These are phyloP conservation scores for Drosophila mayri DNA, from an alignment of 1,140 invertebrate genomes.

Conservation along the genomic window DNA sequence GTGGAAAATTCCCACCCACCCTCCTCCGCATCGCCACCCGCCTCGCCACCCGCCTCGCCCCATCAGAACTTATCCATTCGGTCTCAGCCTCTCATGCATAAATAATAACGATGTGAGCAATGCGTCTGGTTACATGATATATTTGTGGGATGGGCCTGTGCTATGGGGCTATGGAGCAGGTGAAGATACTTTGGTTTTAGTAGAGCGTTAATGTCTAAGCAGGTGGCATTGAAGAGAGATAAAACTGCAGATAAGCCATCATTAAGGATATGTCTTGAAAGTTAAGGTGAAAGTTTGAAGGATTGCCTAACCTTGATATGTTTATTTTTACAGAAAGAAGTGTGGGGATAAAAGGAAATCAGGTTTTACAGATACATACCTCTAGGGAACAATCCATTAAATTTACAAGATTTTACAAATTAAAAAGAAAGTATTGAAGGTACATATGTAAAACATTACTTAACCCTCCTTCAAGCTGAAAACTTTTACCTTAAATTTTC, in stretches of 20 bases:
- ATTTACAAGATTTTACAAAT: neutral
- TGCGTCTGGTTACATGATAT: constrained; percentile 58
- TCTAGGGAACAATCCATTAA: too few species aligned
- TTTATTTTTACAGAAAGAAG: neutral
- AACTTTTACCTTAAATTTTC: neutral
- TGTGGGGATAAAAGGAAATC: too few species aligned
- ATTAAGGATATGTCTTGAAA: neutral
- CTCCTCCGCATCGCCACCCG: too few species aligned
- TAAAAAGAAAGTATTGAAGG: neutral
- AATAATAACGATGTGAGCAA: constrained; percentile 65
- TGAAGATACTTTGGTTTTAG: constrained; percentile 18
- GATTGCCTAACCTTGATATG: too few species aligned
- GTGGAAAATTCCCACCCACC: constrained; percentile 13
- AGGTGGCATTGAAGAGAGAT: constrained; percentile 31
- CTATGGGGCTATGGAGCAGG: constrained; percentile 1
- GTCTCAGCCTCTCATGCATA: constrained; percentile 49
- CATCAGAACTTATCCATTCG: constrained; percentile 14
- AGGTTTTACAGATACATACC: too few species aligned
- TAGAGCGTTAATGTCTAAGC: constrained; percentile 38
- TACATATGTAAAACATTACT: neutral
- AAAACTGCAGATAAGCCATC: constrained; percentile 10
- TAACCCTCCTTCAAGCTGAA: neutral
- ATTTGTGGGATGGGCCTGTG: neutral
- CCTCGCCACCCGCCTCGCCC: neutral
- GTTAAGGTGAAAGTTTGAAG: too few species aligned